phyloP scores from a whole-genome alignment of 2,888 invertebrate genomes.

The Quadriops clusia region DNA sequence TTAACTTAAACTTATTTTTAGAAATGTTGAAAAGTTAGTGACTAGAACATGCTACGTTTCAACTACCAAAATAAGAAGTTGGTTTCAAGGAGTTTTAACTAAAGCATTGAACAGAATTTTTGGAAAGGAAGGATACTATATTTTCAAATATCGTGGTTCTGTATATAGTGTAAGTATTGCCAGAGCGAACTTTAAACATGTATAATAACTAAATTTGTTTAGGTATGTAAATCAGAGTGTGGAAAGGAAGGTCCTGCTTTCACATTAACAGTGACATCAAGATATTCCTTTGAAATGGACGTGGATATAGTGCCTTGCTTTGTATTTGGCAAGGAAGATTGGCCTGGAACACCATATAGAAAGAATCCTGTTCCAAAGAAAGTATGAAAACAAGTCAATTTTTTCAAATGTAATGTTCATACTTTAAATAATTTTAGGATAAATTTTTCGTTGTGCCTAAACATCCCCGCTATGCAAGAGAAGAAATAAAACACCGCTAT shows the following conservation, averaged over 20 bases:
- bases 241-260: constrained; percentile 49
- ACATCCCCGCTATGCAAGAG: not conserved
- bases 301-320: constrained; percentile 38
- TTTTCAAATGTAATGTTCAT: not conserved
- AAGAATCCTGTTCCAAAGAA: constrained; percentile 16
- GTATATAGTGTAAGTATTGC: constrained; percentile 10
- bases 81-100: constrained; percentile 43
- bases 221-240: no score
- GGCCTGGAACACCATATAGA: no score
- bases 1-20: no score
- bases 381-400: not conserved
- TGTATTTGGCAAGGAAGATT: constrained; percentile 21
- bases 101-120: constrained; percentile 36
- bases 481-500: constrained; percentile 16
- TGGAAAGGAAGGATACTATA: constrained; percentile 7
- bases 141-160: constrained; percentile 4
- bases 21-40: constrained; percentile 32
- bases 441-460: constrained; percentile 31
- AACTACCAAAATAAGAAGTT: constrained; percentile 39
- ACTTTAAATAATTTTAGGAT: constrained; percentile 17
- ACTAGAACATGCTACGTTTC: no score
- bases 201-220: constrained; percentile 1
- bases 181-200: not conserved
- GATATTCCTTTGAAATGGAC: no score
- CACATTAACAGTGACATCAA: constrained; percentile 36